Base-by-base conservation (phyloP, 2,888 invertebrate species). In the Diachrysia chrysitis region DNA sequence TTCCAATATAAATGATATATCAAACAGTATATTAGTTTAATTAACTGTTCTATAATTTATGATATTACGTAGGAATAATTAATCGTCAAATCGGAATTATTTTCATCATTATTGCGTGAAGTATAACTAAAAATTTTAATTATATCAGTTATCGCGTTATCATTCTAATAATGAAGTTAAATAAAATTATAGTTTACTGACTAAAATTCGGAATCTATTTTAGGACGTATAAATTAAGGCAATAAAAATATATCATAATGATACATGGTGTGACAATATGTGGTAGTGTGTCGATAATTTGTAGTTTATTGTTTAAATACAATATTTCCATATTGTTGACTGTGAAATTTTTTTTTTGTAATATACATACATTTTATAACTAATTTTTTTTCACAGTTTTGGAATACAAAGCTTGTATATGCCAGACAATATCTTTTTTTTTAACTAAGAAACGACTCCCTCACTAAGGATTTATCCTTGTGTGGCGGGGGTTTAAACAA, bases 251-350 rank as follows among this genome's bases (percentile, higher is more conserved):
- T 42, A 42, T 42, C 42, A 42, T n/a, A n/a, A 42, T 42, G 42
- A 42, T 42, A 42, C 1, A 42, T 42, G n/a, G 42, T 5, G n/a
- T 42, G 42, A n/a, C 42, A 42, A 5, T 42, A 6, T 42, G 42
- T 7, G 42, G 42, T 42, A 32, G 42, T 6, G n/a, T 5, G n/a
- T 42, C 42, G n/a, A n/a, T n/a, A 42, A 42, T 42, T 42, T 42
- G 42, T 42, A 42, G 42, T 42, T 42, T 42, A 42, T 42, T 42
- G 42, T 42, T 42, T 42, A n/a, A 42, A n/a, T 42, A 42, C 42
- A n/a, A 37, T 0, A 37, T 37, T n/a, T 5, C 14, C 4, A 42
- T 5, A 42, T n/a, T n/a, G n/a, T 42, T 16, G n/a, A 5, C 16
- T n/a, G 16, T 2, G 4, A 37, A 16, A 16, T n/a, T n/a, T n/a